Evolutionary conservation across 2,888 invertebrate species (phyloP).

Genomic region (Apoderus coryli): DNA sequence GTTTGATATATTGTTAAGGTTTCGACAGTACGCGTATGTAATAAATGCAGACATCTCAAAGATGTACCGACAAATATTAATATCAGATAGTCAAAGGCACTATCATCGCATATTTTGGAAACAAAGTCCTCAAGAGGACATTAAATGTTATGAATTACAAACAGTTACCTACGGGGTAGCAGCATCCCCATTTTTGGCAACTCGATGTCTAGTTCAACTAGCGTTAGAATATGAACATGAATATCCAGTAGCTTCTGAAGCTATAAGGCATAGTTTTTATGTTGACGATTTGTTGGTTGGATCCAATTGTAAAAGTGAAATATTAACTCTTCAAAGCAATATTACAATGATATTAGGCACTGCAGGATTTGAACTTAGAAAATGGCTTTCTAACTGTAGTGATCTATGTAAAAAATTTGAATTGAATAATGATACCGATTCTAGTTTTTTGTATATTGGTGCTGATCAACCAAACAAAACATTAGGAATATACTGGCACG

Average conservation of each 20-base stretch:
- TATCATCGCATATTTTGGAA: slow-evolving; percentile 15
- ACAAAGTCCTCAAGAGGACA: too few species aligned
- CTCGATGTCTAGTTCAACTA: slow-evolving; percentile 12
- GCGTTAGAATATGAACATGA: slow-evolving; percentile 8
- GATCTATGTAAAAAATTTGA: too few species aligned
- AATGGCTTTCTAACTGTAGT: slow-evolving; percentile 10
- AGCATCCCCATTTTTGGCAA: slow-evolving; percentile 15
- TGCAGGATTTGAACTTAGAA: slow-evolving; percentile 14
- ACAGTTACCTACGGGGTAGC: slow-evolving; percentile 14
- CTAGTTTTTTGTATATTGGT: too few species aligned
- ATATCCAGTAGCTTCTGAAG: slow-evolving; percentile 6
- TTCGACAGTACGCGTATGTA: slow-evolving; percentile 11
- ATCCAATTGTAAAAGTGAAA: too few species aligned
- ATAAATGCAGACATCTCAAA: slow-evolving; percentile 14
- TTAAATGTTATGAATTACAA: slow-evolving; percentile 11
- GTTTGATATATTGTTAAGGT: too few species aligned
- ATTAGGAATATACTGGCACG: too few species aligned
- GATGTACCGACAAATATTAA: slow-evolving; percentile 14
- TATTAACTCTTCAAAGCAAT: too few species aligned
- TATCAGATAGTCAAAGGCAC: slow-evolving; percentile 8
- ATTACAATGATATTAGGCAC: slow-evolving; percentile 9
- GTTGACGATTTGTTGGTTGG: slow-evolving; percentile 11
- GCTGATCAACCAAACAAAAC: too few species aligned
- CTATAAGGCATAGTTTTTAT: slow-evolving; percentile 10
- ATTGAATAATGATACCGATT: too few species aligned